Percentiles rank a stretch among this genome's conserved stretches.
Evolutionary conservation across 2,113 vertebrate species (phyloP).

Genomic region (Dissostichus mawsoni): DNA sequence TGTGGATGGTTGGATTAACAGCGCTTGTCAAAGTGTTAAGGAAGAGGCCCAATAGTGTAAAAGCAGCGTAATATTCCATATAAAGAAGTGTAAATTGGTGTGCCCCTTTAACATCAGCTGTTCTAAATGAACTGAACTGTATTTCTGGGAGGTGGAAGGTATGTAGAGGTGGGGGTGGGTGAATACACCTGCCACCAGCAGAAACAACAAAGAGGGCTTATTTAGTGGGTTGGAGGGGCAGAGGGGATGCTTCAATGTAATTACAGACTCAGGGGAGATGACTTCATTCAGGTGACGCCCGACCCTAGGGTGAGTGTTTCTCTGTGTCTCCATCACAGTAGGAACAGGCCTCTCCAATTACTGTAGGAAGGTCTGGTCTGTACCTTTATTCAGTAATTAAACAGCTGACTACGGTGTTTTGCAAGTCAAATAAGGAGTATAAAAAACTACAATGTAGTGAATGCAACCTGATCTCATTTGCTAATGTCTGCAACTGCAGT

Average conservation of each 20-base stretch:
- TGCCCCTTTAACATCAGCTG: constrained; percentile 34
- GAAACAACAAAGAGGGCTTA: constrained; percentile 65
- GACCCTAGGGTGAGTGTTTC: constrained; percentile 43
- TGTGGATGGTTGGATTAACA: background rate
- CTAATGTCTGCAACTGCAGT: constrained; percentile 9
- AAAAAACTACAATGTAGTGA: background rate
- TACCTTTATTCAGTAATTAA: constrained; percentile 31
- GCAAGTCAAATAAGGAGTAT: constrained; percentile 15
- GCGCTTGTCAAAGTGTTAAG: background rate
- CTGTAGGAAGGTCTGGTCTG: constrained; percentile 18
- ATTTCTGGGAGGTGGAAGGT: constrained; percentile 11
- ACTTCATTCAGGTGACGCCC: constrained; percentile 69
- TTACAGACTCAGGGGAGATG: constrained; percentile 76
- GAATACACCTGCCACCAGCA: constrained; percentile 64
- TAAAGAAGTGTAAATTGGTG: background rate
- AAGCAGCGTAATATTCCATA: background rate
- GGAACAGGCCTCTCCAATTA: constrained; percentile 35
- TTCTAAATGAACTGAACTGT: constrained; percentile 12
- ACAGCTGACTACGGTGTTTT: constrained; percentile 1
- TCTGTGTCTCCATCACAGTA: constrained; percentile 42
- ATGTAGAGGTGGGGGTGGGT: background rate
- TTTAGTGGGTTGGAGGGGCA: constrained; percentile 21
- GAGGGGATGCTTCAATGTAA: constrained; percentile 67
- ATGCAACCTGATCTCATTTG: constrained; percentile 16
- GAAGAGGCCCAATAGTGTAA: background rate